Evolutionary conservation across 2,888 invertebrate species (phyloP).

Genomic region (Stramonita haemastoma): DNA sequence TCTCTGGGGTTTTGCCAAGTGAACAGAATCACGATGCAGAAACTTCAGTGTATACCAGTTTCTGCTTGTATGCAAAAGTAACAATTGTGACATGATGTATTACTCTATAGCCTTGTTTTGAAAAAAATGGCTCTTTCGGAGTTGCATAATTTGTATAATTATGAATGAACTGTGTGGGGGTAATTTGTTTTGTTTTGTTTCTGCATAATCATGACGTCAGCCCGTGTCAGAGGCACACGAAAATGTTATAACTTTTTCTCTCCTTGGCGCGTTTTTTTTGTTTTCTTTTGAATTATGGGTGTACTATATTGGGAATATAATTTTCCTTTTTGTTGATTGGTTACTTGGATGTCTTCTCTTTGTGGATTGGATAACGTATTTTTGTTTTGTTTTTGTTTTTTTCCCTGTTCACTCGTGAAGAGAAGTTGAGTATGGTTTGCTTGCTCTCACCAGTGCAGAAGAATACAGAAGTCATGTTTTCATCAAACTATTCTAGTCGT

Average conservation of each 20-base stretch:
- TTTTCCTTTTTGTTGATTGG: not conserved
- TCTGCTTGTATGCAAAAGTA: not conserved
- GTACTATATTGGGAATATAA: not conserved
- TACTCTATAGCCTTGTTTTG: too few relatives aligned
- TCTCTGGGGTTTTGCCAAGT: not conserved
- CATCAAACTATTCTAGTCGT: slow-evolving; percentile 25
- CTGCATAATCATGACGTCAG: not conserved
- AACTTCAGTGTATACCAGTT: not conserved
- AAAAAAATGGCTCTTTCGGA: not conserved
- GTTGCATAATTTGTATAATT: not conserved
- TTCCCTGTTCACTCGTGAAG: not conserved
- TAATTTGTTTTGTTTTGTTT: not conserved
- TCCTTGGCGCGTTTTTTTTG: not conserved
- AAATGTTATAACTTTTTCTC: not conserved
- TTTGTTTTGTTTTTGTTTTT: not conserved
- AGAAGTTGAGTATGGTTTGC: not conserved
- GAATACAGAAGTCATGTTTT: not conserved
- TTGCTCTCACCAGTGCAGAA: too few relatives aligned
- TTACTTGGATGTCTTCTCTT: not conserved
- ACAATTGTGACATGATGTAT: not conserved
- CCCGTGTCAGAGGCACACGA: not conserved
- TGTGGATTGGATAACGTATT: not conserved
- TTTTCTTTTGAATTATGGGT: not conserved
- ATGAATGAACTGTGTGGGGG: not conserved
- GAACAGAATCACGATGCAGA: not conserved